These are phyloP conservation scores for Cantharis nigra DNA, from an alignment of 2,888 invertebrate species.

Conservation along the genomic window DNA sequence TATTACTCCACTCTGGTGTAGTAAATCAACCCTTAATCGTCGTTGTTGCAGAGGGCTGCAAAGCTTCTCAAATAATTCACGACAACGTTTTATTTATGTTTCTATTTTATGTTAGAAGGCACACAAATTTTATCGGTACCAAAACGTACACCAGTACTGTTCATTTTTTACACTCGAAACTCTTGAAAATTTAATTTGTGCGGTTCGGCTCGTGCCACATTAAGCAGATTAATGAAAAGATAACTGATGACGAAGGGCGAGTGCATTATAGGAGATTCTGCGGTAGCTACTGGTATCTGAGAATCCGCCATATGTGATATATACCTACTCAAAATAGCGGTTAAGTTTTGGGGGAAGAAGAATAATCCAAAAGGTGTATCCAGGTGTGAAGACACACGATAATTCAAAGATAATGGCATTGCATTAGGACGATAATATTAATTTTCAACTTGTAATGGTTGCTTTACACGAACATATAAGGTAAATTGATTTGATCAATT, in stretches of 20 bases:
- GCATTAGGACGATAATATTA: conserved; percentile 18
- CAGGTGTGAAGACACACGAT: conserved; percentile 47
- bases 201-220: background rate
- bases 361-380: conserved; percentile 40
- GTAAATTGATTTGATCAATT: background rate
- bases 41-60: conserved; percentile 28
- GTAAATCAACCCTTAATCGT: conserved; percentile 38
- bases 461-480: background rate
- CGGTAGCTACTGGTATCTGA: conserved; percentile 12
- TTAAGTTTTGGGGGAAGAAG: conserved; percentile 21
- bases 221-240: background rate
- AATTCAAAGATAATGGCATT: conserved; percentile 41
- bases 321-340: conserved; percentile 19
- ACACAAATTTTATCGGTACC: background rate
- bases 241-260: conserved; percentile 1
- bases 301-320: conserved; percentile 22
- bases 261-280: conserved; percentile 23
- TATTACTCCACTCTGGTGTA: conserved; percentile 27
- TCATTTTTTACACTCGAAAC: background rate
- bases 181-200: background rate
- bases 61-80: conserved; percentile 38
- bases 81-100: conserved; percentile 26
- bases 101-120: conserved; percentile 17
- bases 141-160: background rate
- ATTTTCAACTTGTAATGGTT: background rate